Evolutionary conservation across 2,797 vertebrate species (phyloP).

Genomic region (Coranthus polyacanthus): DNA sequence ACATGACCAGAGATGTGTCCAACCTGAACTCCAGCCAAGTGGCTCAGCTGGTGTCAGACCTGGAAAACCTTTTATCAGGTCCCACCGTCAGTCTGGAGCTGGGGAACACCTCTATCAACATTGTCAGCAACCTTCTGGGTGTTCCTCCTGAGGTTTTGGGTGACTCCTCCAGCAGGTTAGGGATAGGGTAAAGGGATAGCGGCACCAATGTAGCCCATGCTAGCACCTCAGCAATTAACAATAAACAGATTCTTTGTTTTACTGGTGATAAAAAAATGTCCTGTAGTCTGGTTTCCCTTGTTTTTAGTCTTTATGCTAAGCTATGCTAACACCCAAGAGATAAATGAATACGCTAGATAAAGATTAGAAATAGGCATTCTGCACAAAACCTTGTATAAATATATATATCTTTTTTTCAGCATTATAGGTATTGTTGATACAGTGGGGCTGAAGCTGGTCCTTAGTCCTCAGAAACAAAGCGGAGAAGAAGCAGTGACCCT

Average conservation of each 20-base stretch:
- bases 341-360: no score
- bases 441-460: slow-evolving; percentile 91
- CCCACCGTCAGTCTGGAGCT: slow-evolving; percentile 78
- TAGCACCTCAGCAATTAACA: no score
- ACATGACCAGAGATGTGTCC: slow-evolving; percentile 66
- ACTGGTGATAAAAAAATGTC: no score
- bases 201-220: no score
- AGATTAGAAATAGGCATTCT: no score
- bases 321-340: no score
- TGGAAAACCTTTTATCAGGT: slow-evolving; percentile 78
- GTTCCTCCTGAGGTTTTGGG: slow-evolving; percentile 78
- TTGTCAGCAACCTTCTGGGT: slow-evolving; percentile 89
- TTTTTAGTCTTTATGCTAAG: no score
- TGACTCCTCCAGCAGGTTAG: slow-evolving; percentile 87
- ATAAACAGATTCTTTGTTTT: no score
- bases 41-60: slow-evolving; percentile 69
- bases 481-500: slow-evolving; percentile 68
- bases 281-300: no score
- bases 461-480: slow-evolving; percentile 46
- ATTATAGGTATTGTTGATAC: slow-evolving; percentile 91
- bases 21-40: slow-evolving; percentile 78
- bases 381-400: no score
- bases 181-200: no score
- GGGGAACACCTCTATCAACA: slow-evolving; percentile 83
- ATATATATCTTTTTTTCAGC: slow-evolving; percentile 65